These are phyloP conservation scores for Amphilophus citrinellus DNA, from an alignment of 2,113 vertebrate genomes.

Conservation along the genomic window DNA sequence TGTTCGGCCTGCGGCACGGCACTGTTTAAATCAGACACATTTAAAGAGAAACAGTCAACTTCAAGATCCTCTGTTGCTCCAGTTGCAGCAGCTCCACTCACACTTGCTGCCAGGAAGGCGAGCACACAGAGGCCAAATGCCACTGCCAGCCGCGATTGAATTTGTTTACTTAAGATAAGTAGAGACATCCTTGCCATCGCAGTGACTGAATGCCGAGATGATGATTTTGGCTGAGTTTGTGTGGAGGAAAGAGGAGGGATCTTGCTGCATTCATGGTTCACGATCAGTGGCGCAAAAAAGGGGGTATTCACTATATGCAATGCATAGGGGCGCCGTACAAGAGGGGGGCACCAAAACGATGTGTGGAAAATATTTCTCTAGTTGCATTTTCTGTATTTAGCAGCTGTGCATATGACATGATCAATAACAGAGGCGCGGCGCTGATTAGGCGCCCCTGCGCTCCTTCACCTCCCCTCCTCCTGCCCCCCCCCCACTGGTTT, in stretches of 20 bases:
- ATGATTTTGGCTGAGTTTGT: constrained; percentile 43
- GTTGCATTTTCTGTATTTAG: too few relatives aligned
- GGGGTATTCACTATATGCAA: too few relatives aligned
- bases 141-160: constrained; percentile 51
- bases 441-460: too few relatives aligned
- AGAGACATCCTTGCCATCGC: constrained; percentile 57
- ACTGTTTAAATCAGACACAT: constrained; percentile 42
- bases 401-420: too few relatives aligned
- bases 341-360: too few relatives aligned
- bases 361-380: too few relatives aligned
- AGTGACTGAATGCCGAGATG: constrained; percentile 49
- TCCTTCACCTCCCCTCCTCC: too few relatives aligned
- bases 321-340: too few relatives aligned
- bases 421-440: too few relatives aligned
- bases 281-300: not conserved
- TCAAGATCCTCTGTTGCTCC: constrained; percentile 11
- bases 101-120: constrained; percentile 32
- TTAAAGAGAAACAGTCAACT: constrained; percentile 24
- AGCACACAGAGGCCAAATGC: constrained; percentile 56
- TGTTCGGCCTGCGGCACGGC: constrained; percentile 18
- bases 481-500: too few relatives aligned
- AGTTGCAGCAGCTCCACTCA: constrained; percentile 13
- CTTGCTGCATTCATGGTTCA: not conserved
- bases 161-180: constrained; percentile 55
- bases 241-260: constrained; percentile 1